Evolutionary conservation across 1,140 invertebrate species (phyloP), one percentile per base, ranked within the genome.

Genomic region (Leptonema lineaticorne): DNA sequence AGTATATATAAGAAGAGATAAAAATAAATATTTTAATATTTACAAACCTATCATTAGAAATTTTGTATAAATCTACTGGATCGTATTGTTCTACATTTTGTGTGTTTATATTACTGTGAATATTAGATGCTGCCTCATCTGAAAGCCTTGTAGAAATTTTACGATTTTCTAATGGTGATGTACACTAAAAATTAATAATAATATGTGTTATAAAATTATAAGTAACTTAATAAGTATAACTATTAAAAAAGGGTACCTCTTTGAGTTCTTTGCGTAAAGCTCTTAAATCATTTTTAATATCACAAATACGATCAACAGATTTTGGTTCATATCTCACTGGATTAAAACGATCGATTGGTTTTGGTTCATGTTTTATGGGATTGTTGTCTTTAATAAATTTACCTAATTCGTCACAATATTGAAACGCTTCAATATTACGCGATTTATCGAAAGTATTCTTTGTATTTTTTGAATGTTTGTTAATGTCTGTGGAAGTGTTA

Each of bases 281-380:
- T 48, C 59, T 50, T 14, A 73, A 48, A 68, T 68, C 60, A 30
- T 73, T 73, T 41, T 70, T 73, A 20, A 73, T 73, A 33, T 70
- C 71, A 45, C 63, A 62, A 68, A 73, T 70, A 11, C 71, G 62
- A 68, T 73, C 71, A 6, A 67, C 48, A 2, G 63, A 18, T 20
- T 29, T 48, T 2, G 24, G 18, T 22, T 28, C 45, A 33, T 24
- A 41, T 14, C 9, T 26, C 14, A 14, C 2, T 4, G 50, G 50
- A 26, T 26, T 53, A 14, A 14, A 11, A 26, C 20, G 8, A 9
- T 26, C 18, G 50, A 7, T 53, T n/a, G n/a, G n/a, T n/a, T n/a
- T n/a, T n/a, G n/a, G n/a, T n/a, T n/a, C n/a, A n/a, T n/a, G n/a
- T n/a, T n/a, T n/a, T n/a, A n/a, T n/a, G n/a, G n/a, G n/a, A n/a